Evolutionary conservation across 2,888 invertebrate species (phyloP).

Genomic region (Scaptomyza polygonia): DNA sequence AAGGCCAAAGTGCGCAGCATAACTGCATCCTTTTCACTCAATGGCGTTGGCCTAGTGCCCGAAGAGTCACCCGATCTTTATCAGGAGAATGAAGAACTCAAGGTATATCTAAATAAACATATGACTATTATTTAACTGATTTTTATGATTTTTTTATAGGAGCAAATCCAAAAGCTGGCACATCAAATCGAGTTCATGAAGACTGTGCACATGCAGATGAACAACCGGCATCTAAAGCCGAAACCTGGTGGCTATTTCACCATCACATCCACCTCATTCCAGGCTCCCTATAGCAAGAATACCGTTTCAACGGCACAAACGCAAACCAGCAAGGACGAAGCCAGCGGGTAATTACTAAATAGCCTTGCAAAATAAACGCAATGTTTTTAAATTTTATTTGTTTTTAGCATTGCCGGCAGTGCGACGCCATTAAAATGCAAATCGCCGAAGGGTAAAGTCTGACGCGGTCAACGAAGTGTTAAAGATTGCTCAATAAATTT

Average conservation of each 20-base stretch:
- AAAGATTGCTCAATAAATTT: constrained; percentile 84
- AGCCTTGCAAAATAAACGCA: not conserved
- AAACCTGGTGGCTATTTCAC: constrained; percentile 93
- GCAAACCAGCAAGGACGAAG: constrained; percentile 80
- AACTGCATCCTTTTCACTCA: constrained; percentile 93
- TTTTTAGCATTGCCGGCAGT: constrained; percentile 49
- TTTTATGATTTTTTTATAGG: constrained; percentile 85
- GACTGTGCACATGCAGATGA: constrained; percentile 96
- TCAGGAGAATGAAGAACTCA: constrained; percentile 95
- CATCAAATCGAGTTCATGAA: constrained; percentile 97
- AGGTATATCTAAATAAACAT: constrained; percentile 85
- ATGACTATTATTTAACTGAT: not conserved
- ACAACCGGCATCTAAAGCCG: constrained; percentile 94
- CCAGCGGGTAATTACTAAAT: constrained; percentile 65
- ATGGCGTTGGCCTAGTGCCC: constrained; percentile 93
- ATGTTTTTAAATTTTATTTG: not conserved
- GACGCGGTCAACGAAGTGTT: constrained; percentile 85
- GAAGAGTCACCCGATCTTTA: constrained; percentile 94
- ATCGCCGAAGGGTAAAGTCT: constrained; percentile 84
- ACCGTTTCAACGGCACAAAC: constrained; percentile 83
- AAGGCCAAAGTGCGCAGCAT: constrained; percentile 92
- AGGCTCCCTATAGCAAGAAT: constrained; percentile 83
- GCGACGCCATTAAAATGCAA: constrained; percentile 82
- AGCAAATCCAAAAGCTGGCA: constrained; percentile 95
- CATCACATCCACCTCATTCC: constrained; percentile 86